These are phyloP conservation scores for Harlomillsia oculata DNA, from an alignment of 1,140 invertebrate genomes.

Conservation along the genomic window DNA sequence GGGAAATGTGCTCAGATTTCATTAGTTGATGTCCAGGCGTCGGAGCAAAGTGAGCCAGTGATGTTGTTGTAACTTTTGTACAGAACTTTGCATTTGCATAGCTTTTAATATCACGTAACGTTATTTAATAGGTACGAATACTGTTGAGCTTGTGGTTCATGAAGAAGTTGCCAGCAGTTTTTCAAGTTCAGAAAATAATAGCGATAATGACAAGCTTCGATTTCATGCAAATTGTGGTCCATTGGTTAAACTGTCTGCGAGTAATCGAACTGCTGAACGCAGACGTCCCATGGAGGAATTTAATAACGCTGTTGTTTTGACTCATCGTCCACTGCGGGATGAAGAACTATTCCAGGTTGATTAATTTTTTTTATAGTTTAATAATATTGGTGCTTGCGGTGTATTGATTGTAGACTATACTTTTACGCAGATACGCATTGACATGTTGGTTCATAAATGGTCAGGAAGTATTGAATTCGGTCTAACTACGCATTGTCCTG, in stretches of 20 bases:
- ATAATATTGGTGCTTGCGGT: no score
- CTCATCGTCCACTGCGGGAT: conserved; percentile 70
- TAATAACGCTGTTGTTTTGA: conserved; percentile 77
- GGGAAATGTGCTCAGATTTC: conserved; percentile 84
- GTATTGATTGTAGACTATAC: no score
- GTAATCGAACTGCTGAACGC: conserved; percentile 73
- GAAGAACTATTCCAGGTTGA: conserved; percentile 85
- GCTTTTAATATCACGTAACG: background rate
- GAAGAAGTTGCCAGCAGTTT: conserved; percentile 18
- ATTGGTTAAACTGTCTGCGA: conserved; percentile 75
- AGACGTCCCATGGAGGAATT: conserved; percentile 83
- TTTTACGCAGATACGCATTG: conserved; percentile 64
- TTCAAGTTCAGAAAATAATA: conserved; percentile 28
- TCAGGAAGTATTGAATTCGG: conserved; percentile 89
- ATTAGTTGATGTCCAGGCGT: conserved; percentile 35
- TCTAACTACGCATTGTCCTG: conserved; percentile 85
- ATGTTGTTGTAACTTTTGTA: background rate
- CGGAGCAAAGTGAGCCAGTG: conserved; percentile 30
- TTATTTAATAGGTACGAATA: conserved; percentile 27
- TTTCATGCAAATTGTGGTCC: conserved; percentile 83
- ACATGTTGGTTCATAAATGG: conserved; percentile 83
- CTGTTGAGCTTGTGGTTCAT: conserved; percentile 26
- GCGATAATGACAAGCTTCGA: conserved; percentile 54
- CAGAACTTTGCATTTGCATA: background rate
- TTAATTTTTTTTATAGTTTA: conserved; percentile 5